phyloP scores from a whole-genome alignment of 2,113 vertebrate species.

The Chlamydotis undulata region DNA sequence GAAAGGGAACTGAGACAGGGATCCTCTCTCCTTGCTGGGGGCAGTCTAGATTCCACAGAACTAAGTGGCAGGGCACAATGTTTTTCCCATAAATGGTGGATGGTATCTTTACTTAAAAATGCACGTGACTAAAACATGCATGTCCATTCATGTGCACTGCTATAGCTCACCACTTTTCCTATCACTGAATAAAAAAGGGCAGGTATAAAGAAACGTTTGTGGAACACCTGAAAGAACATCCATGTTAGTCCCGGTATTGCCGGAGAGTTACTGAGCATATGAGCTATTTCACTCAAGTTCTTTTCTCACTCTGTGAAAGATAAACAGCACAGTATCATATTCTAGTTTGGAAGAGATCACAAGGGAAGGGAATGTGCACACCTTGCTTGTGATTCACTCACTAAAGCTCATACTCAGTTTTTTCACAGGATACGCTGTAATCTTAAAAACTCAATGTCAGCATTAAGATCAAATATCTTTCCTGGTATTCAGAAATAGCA shows the following conservation, averaged over 20 bases:
- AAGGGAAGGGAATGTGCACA: neutral
- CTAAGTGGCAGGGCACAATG: neutral
- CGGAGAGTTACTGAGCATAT: neutral
- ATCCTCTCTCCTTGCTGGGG: neutral
- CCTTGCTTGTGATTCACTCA: neutral
- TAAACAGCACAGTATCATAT: neutral
- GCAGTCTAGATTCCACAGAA: accelerated
- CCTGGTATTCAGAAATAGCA: neutral
- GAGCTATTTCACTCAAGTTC: neutral
- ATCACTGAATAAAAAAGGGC: neutral
- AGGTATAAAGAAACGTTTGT: neutral
- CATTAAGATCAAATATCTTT: neutral
- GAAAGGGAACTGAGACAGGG: neutral
- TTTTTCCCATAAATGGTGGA: neutral
- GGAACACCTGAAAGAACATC: neutral
- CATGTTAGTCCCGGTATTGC: neutral
- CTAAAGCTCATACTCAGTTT: neutral
- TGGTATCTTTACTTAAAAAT: neutral
- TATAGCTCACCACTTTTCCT: neutral
- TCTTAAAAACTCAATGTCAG: neutral
- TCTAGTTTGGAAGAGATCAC: neutral
- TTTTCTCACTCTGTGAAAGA: neutral
- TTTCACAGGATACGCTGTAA: neutral
- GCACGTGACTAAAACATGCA: neutral
- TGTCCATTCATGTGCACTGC: neutral